Evolutionary conservation across 2,797 vertebrate species (phyloP).

Genomic region (Onychomys arenicola): DNA sequence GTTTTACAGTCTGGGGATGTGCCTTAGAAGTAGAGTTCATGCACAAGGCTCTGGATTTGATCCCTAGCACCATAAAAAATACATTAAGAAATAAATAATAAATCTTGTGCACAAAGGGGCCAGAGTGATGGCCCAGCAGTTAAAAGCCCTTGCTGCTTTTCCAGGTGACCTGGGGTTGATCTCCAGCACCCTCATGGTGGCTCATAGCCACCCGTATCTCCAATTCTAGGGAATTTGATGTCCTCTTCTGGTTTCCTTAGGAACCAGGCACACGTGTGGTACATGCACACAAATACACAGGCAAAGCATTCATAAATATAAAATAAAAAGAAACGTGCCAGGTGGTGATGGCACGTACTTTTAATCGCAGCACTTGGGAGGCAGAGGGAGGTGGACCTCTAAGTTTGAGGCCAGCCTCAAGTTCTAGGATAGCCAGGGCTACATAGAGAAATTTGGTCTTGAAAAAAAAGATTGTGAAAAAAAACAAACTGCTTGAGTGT

Average conservation of each 20-base stretch:
- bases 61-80: not conserved
- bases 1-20: not conserved
- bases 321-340: not conserved
- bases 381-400: not conserved
- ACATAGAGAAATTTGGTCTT: not conserved
- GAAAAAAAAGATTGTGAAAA: not conserved
- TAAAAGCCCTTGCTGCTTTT: not conserved
- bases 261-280: not conserved
- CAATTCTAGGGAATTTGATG: not conserved
- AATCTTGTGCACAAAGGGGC: too few species aligned
- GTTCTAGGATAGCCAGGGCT: not conserved
- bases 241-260: not conserved
- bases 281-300: not conserved
- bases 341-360: not conserved
- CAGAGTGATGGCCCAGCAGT: not conserved
- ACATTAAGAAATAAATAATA: not conserved
- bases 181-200: not conserved
- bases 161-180: not conserved
- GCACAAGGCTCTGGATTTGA: not conserved
- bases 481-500: not conserved
- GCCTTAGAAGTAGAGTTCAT: not conserved
- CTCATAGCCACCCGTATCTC: not conserved
- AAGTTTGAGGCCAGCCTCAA: not conserved
- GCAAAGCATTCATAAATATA: not conserved
- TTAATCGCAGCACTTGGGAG: not conserved